Evolutionary conservation across 2,888 invertebrate genomes (phyloP).

Genomic region (Epistrophe grossulariae): DNA sequence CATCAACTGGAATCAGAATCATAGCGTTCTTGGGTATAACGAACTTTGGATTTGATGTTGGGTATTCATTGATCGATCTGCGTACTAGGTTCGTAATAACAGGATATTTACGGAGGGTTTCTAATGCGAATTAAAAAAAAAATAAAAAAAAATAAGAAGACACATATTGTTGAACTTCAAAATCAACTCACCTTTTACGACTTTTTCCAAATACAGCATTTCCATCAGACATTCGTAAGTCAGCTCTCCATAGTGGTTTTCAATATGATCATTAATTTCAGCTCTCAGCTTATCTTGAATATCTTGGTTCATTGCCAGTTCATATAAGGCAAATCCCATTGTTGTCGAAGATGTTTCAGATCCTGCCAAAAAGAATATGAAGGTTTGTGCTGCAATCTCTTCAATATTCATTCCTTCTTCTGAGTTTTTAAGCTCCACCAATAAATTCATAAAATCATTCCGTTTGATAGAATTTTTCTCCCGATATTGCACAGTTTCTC

Average conservation of each 20-base stretch:
- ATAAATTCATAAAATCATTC: constrained; percentile 86
- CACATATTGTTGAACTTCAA: neutral
- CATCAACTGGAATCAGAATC: constrained; percentile 85
- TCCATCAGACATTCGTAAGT: constrained; percentile 80
- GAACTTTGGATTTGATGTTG: constrained; percentile 84
- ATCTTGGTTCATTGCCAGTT: constrained; percentile 80
- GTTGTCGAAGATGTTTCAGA: constrained; percentile 87
- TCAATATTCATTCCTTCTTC: constrained; percentile 76
- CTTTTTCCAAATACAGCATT: constrained; percentile 80
- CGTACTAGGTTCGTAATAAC: constrained; percentile 85
- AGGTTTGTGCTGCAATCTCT: constrained; percentile 81
- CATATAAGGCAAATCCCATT: constrained; percentile 84
- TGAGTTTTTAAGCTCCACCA: constrained; percentile 84
- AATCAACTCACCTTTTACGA: constrained; percentile 79
- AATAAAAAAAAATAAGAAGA: constrained; percentile 6
- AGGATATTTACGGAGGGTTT: constrained; percentile 86
- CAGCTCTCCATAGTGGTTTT: constrained; percentile 77
- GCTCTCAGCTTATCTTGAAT: constrained; percentile 78
- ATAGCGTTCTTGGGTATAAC: constrained; percentile 85
- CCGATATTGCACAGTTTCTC: constrained; percentile 82
- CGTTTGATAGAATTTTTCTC: constrained; percentile 83
- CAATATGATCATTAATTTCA: constrained; percentile 76
- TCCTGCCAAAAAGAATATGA: constrained; percentile 84
- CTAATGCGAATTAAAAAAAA: constrained; percentile 78
- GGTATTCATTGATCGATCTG: constrained; percentile 84